Evolutionary conservation across 2,113 vertebrate genomes (phyloP).

Genomic region (Chroicocephalus ridibundus): DNA sequence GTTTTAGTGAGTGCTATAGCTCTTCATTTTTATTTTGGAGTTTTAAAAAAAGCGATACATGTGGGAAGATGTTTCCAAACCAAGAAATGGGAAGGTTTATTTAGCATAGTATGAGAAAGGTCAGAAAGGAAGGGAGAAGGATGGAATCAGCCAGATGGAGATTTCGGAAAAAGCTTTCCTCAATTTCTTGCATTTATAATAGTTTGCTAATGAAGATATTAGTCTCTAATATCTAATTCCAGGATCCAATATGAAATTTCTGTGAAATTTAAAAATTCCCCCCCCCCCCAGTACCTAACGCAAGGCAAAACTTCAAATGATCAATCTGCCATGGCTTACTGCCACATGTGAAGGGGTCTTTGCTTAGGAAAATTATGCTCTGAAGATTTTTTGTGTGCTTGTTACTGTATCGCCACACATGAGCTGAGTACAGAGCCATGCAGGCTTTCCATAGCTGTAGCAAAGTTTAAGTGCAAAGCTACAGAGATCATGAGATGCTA

Average conservation of each 20-base stretch:
- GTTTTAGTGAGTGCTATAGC: background rate
- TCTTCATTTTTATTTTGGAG: constrained; percentile 11
- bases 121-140: constrained; percentile 8
- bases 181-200: background rate
- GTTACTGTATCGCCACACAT: background rate
- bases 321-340: background rate
- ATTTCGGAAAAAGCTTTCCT: background rate
- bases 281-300: background rate
- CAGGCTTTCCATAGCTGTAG: background rate
- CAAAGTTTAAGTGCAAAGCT: background rate
- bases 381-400: background rate
- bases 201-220: background rate
- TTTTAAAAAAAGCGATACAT: background rate
- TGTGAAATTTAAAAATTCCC: background rate
- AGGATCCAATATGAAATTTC: background rate
- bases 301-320: background rate
- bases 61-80: constrained; percentile 36
- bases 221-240: background rate
- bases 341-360: background rate
- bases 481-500: background rate
- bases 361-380: background rate
- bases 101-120: constrained; percentile 19
- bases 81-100: constrained; percentile 18
- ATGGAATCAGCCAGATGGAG: background rate
- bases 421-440: background rate